phyloP scores from a whole-genome alignment of 2,797 vertebrate genomes.

The Fundulus diaphanus region DNA sequence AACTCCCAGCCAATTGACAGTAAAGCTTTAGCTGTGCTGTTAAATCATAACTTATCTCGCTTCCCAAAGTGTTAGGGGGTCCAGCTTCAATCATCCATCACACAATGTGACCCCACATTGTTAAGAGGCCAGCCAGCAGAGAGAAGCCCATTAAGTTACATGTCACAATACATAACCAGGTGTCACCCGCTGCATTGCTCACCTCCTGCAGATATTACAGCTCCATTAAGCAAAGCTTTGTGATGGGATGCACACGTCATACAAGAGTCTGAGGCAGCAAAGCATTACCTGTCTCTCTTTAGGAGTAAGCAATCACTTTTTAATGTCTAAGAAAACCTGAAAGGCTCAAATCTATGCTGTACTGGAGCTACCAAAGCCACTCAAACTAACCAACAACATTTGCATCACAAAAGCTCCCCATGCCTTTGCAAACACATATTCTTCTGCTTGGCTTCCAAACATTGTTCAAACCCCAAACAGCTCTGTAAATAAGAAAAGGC shows the following conservation, averaged over 20 bases:
- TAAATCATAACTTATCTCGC: constrained; percentile 49
- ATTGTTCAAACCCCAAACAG: constrained; percentile 34
- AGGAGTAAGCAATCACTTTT: constrained; percentile 2
- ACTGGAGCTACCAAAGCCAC: not conserved
- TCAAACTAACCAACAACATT: constrained; percentile 17
- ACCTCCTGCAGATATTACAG: constrained; percentile 48
- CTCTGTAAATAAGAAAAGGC: constrained; percentile 52
- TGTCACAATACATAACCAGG: constrained; percentile 66
- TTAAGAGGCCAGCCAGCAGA: constrained; percentile 38
- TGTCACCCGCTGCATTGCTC: constrained; percentile 45
- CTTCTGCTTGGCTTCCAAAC: constrained; percentile 25
- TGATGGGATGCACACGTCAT: constrained; percentile 40
- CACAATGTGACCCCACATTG: constrained; percentile 53
- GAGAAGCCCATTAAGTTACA: constrained; percentile 59
- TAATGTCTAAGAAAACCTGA: constrained; percentile 1
- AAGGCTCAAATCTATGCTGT: constrained; percentile 10
- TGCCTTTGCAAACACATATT: constrained; percentile 1
- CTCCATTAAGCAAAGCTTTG: constrained; percentile 30
- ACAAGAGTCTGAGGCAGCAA: not conserved
- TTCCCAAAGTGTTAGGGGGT: constrained; percentile 50
- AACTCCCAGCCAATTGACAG: not conserved
- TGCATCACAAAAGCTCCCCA: constrained; percentile 34
- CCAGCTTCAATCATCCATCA: constrained; percentile 66
- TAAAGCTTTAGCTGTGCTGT: constrained; percentile 25
- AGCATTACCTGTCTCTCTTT: not conserved